Evolutionary conservation across 1,140 invertebrate genomes (phyloP).

Genomic region (Drosophila grimshawi): DNA sequence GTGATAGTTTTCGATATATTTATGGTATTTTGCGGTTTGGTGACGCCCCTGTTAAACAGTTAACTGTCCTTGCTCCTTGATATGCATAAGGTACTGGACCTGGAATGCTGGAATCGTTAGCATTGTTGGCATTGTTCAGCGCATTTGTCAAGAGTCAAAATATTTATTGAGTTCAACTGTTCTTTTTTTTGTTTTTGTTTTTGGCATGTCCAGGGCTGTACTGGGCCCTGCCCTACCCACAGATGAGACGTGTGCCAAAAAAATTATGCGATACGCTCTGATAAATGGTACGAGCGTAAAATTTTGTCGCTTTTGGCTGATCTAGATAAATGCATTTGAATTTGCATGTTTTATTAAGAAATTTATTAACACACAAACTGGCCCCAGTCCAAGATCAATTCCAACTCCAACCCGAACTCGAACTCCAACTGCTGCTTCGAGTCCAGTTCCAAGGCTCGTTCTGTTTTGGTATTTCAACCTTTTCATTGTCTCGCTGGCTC

Average conservation of each 20-base stretch:
- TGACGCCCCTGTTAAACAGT: slow-evolving; percentile 35
- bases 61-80: slow-evolving; percentile 11
- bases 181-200: slow-evolving; percentile 22
- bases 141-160: slow-evolving; percentile 80
- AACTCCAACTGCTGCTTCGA: neutral
- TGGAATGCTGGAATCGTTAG: slow-evolving; percentile 19
- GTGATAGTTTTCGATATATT: slow-evolving; percentile 47
- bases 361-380: slow-evolving; percentile 69
- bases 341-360: slow-evolving; percentile 83
- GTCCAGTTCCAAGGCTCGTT: slow-evolving; percentile 36
- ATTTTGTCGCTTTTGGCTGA: slow-evolving; percentile 82
- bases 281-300: slow-evolving; percentile 78
- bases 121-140: slow-evolving; percentile 52
- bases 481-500: slow-evolving; percentile 59
- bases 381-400: slow-evolving; percentile 22
- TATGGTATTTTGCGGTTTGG: slow-evolving; percentile 40
- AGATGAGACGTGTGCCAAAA: slow-evolving; percentile 72
- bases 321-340: slow-evolving; percentile 83
- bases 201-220: slow-evolving; percentile 44
- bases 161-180: slow-evolving; percentile 82
- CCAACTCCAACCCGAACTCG: slow-evolving; percentile 3
- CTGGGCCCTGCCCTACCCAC: slow-evolving; percentile 46
- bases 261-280: slow-evolving; percentile 60
- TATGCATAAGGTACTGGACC: slow-evolving; percentile 7
- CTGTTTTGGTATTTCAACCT: slow-evolving; percentile 58